Evolutionary conservation across 2,888 invertebrate genomes (phyloP).

Genomic region (Leptopterna dolabrata): DNA sequence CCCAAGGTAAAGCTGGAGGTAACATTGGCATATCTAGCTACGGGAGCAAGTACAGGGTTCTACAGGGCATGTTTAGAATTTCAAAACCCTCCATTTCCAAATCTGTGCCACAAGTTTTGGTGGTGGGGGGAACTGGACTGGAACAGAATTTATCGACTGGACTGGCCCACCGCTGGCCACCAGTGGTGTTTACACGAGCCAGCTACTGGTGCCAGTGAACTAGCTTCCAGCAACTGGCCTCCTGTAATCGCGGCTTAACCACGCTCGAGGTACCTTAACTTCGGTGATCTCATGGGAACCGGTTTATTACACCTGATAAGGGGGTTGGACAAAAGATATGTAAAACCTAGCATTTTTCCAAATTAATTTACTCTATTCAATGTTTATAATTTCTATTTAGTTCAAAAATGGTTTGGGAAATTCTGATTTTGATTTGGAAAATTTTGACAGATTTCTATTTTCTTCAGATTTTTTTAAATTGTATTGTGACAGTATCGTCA

Average conservation of each 20-base stretch:
- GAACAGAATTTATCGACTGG: not conserved
- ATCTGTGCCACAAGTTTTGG: not conserved
- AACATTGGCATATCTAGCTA: not conserved
- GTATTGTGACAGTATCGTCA: too few relatives aligned
- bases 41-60: not conserved
- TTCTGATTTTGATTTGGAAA: too few relatives aligned
- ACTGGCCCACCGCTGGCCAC: not conserved
- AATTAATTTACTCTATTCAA: too few relatives aligned
- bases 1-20: not conserved
- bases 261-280: too few relatives aligned
- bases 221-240: not conserved
- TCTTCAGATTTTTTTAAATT: too few relatives aligned
- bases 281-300: too few relatives aligned
- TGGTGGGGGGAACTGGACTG: constrained; percentile 11
- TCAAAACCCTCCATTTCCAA: not conserved
- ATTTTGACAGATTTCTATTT: too few relatives aligned
- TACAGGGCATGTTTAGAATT: not conserved
- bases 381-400: too few relatives aligned
- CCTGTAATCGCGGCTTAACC: not conserved
- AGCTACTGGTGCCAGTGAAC: not conserved
- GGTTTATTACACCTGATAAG: too few relatives aligned
- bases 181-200: constrained; percentile 38
- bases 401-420: too few relatives aligned
- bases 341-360: too few relatives aligned
- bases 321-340: too few relatives aligned